Conservation (phyloP, 2,797 vertebrate genomes). For the Brotogeris chrysoptera region DNA sequence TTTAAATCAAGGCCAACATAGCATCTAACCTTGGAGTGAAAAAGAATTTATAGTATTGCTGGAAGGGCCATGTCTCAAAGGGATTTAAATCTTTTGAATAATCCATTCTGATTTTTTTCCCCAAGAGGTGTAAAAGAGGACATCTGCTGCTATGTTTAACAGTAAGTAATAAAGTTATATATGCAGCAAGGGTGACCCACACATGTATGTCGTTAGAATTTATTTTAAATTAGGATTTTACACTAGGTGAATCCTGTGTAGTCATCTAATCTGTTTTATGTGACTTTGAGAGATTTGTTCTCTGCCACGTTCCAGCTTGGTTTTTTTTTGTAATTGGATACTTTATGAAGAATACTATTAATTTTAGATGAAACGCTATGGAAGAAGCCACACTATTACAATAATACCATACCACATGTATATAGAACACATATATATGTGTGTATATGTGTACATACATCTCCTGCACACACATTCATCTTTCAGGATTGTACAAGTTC, state of each 20-base stretch:
- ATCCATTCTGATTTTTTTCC: conserved; percentile 41
- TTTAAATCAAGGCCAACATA: conserved; percentile 73
- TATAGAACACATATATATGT: background rate
- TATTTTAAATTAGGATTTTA: background rate
- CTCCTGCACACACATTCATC: background rate
- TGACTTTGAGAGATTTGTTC: background rate
- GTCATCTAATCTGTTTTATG: background rate
- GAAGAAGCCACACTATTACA: background rate
- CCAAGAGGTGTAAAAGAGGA: conserved; percentile 35
- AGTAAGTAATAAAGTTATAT: conserved; percentile 24
- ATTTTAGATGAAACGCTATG: background rate
- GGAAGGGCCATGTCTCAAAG: conserved; percentile 45
- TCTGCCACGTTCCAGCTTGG: background rate
- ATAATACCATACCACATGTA: background rate
- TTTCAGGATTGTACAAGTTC: background rate
- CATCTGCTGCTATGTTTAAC: conserved; percentile 27
- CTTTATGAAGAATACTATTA: background rate
- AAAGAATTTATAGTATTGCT: conserved; percentile 70
- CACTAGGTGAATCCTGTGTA: background rate
- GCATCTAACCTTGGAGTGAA: conserved; percentile 65
- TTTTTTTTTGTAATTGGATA: background rate
- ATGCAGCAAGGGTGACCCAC: background rate
- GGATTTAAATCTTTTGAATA: conserved; percentile 74
- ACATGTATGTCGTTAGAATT: background rate
- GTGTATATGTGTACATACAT: background rate